Conservation (phyloP, 1,140 invertebrate species). For the Rhopalosiphum padi region DNA sequence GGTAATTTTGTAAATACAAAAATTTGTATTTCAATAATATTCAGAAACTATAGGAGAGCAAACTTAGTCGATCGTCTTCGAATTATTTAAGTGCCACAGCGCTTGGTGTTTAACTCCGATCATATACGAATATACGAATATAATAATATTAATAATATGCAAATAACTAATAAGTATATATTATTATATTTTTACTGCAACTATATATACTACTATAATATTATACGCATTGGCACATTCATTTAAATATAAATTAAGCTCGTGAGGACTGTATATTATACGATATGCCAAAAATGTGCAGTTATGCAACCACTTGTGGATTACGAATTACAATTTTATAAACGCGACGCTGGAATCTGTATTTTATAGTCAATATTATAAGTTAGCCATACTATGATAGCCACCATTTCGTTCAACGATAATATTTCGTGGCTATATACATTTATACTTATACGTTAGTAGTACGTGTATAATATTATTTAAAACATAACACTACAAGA, state of each 20-base stretch:
- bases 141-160: not conserved
- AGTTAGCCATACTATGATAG: not conserved
- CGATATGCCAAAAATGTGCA: not conserved
- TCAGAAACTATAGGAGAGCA: not conserved
- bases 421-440: not conserved
- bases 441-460: not conserved
- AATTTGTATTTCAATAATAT: not conserved
- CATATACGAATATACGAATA: no score
- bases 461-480: slow-evolving; percentile 1
- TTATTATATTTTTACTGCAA: not conserved
- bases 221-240: not conserved
- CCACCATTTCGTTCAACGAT: not conserved
- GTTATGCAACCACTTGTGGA: not conserved
- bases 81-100: not conserved
- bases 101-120: not conserved
- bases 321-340: not conserved
- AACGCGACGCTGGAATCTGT: not conserved
- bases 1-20: not conserved
- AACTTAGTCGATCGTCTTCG: not conserved
- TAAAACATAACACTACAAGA: not conserved
- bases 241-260: not conserved
- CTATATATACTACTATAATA: not conserved
- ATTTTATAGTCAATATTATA: not conserved
- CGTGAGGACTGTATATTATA: no score
- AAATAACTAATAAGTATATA: not conserved